Base-by-base conservation (phyloP, 53 echinoderm and acorn worm genomes). In the Mesocentrotus franciscanus region DNA sequence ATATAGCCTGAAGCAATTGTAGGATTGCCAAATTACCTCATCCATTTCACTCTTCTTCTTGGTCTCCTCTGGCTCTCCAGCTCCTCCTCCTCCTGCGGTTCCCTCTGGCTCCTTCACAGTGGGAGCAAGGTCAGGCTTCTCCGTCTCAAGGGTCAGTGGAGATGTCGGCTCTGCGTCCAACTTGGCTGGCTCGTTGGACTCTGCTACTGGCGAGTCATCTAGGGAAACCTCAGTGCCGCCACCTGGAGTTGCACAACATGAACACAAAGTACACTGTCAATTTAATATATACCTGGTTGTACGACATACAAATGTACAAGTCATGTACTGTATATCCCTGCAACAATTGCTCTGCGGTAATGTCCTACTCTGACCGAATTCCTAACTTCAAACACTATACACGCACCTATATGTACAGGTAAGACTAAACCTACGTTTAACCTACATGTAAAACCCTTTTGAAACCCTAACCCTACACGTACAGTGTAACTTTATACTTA, bases 201-300 rank as follows among this genome's bases (percentile, higher is more conserved):
- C 97, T 26, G 95, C 96, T 36, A 96, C 95, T 20, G 96, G 92
- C 0, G 96, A 96, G 26, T 98, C 98, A 78, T 98, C 96, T 26
- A 98, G 92, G 39, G 98, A 97, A 11, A 98, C 97, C 90, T 98
- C 98, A 0, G 96, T 96, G 17, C 97, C 97, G 76, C 96, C 97
- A 71, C 97, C 97, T 97, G n/a, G 8, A 92, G 11, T 16, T 17
- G 15, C n/a, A 93, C 29, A n/a, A 57, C 15, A 71, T n/a, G 29
- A 60, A 57, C 61, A 72, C 35, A 71, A 68, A 92, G 36, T 35
- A 0, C 13, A 91, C 58, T 62, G 33, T 64, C 64, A 64, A 64
- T 64, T 20, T 64, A 64, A 42, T 64, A 64, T 64, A 20, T 14
- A 36, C 34, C 26, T 75, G 76, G 76, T 75, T 75, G 26, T 3